Conservation (phyloP, 2,888 invertebrate species). For the Cephalotes varians region DNA sequence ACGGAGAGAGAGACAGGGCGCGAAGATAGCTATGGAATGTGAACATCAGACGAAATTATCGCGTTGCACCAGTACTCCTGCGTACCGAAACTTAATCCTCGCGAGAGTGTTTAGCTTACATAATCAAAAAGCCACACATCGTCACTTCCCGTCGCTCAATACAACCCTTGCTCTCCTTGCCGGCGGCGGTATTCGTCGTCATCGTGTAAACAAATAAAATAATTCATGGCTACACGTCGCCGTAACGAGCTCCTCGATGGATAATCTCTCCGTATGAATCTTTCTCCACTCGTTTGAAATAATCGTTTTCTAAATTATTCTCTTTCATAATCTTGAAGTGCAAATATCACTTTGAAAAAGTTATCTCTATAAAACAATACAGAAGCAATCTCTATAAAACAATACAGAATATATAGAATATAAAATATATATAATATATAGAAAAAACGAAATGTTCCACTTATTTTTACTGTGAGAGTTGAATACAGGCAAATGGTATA, state of each 20-base stretch:
- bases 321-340: background rate
- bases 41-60: constrained; percentile 62
- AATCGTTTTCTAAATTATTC: background rate
- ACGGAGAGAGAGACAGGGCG: background rate
- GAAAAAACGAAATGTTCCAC: no score
- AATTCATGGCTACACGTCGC: background rate
- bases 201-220: constrained; percentile 23
- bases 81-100: constrained; percentile 36
- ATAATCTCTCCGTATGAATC: background rate
- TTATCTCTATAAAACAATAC: no score
- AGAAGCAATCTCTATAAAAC: background rate
- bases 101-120: constrained; percentile 19
- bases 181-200: background rate
- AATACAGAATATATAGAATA: background rate
- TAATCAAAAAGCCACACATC: constrained; percentile 32
- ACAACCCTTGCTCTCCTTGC: no score
- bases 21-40: constrained; percentile 69
- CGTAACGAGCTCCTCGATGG: background rate
- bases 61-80: constrained; percentile 30
- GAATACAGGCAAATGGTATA: background rate
- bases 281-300: background rate
- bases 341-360: background rate
- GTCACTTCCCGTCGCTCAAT: constrained; percentile 24
- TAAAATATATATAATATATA: no score
- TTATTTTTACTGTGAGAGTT: background rate